These are phyloP conservation scores for Teleogryllus occipitalis DNA, from an alignment of 1,140 invertebrate genomes.

Conservation along the genomic window DNA sequence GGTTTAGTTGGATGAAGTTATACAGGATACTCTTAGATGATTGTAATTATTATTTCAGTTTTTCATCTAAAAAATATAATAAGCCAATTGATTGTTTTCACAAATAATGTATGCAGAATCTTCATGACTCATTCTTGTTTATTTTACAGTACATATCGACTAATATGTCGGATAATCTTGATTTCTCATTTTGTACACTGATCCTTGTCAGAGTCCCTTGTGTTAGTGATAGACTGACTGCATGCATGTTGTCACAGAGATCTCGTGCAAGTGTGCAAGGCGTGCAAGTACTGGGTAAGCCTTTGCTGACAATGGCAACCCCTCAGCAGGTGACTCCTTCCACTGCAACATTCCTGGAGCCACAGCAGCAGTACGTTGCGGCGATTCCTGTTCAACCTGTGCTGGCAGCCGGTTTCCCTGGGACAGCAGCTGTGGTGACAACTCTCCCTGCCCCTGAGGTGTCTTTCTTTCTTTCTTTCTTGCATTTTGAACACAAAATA, in stretches of 20 bases:
- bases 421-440: constrained; percentile 9
- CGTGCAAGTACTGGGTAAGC: not conserved
- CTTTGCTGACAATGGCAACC: not conserved
- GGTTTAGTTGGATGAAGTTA: too few species aligned
- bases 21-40: too few species aligned
- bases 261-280: not conserved
- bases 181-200: too few species aligned
- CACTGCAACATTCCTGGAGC: constrained; percentile 43
- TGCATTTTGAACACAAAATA: not conserved
- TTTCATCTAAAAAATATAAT: too few species aligned
- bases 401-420: constrained; percentile 15
- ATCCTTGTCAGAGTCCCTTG: too few species aligned
- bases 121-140: too few species aligned
- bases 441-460: constrained; percentile 17
- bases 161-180: too few species aligned
- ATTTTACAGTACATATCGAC: too few species aligned
- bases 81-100: too few species aligned
- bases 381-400: constrained; percentile 49
- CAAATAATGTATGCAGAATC: too few species aligned
- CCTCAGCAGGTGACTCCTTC: constrained; percentile 14
- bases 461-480: not conserved
- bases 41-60: too few species aligned
- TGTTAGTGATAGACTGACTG: too few species aligned
- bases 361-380: constrained; percentile 47
- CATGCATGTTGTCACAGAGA: not conserved